Conservation (phyloP, 35 echinoderm and acorn worm genomes). For the Chiridota heheva region DNA sequence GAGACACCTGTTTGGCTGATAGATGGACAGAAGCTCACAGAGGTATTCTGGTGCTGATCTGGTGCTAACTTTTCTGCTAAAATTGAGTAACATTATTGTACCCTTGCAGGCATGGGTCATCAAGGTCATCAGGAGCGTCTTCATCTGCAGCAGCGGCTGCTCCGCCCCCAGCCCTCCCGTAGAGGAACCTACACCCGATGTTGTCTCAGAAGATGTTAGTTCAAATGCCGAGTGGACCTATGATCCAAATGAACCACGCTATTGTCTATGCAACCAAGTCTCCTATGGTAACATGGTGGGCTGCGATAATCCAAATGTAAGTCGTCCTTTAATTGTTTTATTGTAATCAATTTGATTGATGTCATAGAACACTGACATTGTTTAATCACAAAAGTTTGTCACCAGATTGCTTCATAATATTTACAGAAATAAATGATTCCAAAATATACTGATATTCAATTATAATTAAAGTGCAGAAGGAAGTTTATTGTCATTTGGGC, state of each 20-base stretch:
- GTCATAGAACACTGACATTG: too few relatives aligned
- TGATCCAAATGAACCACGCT: conserved; percentile 96
- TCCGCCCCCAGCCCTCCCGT: conserved; percentile 34
- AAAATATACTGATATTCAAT: too few relatives aligned
- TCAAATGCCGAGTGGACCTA: conserved; percentile 69
- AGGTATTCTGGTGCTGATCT: neutral
- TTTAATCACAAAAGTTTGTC: too few relatives aligned
- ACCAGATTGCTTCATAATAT: too few relatives aligned
- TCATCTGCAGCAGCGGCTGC: conserved; percentile 45
- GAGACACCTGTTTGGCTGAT: too few relatives aligned
- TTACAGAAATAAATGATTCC: too few relatives aligned
- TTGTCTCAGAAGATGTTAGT: conserved; percentile 14
- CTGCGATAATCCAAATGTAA: conserved; percentile 97
- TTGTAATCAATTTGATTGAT: neutral
- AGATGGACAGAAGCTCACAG: too few relatives aligned
- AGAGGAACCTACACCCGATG: conserved; percentile 14
- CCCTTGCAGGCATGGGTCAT: conserved; percentile 11
- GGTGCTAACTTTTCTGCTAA: neutral
- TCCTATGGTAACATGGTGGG: conserved; percentile 99
- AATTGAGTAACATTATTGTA: neutral
- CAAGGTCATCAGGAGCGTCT: conserved; percentile 30
- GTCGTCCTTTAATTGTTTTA: conserved; percentile 8
- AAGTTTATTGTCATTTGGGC: too few relatives aligned
- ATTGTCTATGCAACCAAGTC: conserved; percentile 97
- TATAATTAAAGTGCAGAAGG: too few relatives aligned